These are phyloP conservation scores for Leptopilina clavipes DNA, from an alignment of 1,140 invertebrate species.

Conservation along the genomic window DNA sequence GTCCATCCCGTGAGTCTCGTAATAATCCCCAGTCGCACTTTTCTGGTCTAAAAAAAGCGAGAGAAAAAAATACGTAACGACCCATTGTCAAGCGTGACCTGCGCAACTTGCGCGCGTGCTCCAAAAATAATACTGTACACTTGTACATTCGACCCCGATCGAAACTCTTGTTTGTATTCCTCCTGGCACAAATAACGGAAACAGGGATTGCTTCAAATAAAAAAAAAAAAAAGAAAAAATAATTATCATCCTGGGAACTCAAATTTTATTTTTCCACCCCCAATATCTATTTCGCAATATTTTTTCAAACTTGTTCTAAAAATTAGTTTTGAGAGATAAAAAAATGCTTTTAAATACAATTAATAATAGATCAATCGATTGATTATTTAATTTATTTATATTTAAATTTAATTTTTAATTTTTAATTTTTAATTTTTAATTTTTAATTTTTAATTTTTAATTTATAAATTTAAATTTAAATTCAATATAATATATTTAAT, in stretches of 20 bases:
- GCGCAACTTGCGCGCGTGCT: constrained; percentile 46
- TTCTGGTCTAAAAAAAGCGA: constrained; percentile 26
- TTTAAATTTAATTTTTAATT: no score
- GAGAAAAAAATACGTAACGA: constrained; percentile 42
- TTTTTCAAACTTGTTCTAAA: no score
- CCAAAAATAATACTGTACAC: constrained; percentile 46
- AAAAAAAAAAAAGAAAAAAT: neutral
- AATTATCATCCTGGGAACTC: neutral
- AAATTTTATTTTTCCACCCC: neutral
- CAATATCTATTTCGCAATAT: neutral
- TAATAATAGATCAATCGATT: no score
- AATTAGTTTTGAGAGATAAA: no score
- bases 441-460: no score
- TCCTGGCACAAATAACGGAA: neutral
- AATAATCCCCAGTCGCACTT: constrained; percentile 35
- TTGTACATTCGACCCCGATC: constrained; percentile 46
- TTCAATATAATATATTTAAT: no score
- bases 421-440: no score
- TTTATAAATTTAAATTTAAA: no score
- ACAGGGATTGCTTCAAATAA: neutral
- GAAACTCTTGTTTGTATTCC: constrained; percentile 43
- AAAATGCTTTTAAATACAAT: no score
- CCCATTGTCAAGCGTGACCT: constrained; percentile 51
- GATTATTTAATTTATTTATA: no score
- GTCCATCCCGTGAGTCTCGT: constrained; percentile 39